Conservation (phyloP, 2,113 vertebrate genomes). For the Aegithalos caudatus region DNA sequence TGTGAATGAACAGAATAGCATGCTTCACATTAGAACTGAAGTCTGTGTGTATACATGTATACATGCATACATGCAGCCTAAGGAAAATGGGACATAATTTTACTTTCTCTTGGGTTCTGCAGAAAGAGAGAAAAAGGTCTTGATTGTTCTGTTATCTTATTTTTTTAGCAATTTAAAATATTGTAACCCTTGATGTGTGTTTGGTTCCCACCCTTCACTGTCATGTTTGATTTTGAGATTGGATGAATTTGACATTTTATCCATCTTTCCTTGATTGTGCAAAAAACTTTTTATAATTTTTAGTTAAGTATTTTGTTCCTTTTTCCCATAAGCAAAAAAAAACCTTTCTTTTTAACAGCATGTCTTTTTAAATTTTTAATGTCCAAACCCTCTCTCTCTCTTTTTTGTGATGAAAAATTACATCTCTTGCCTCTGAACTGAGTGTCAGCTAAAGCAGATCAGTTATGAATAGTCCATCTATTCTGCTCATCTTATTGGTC, state of each 20-base stretch:
- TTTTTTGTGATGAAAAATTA: neutral
- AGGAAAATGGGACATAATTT: neutral
- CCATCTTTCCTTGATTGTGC: neutral
- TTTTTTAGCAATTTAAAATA: neutral
- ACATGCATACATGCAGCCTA: neutral
- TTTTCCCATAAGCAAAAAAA: neutral
- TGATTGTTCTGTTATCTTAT: neutral
- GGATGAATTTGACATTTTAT: constrained; percentile 8
- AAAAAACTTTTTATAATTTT: constrained; percentile 19
- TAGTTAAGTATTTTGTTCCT: neutral
- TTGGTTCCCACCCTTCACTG: neutral
- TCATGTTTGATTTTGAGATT: constrained; percentile 27
- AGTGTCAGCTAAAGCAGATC: neutral
- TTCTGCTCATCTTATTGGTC: neutral
- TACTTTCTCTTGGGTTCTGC: neutral
- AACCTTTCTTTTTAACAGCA: neutral
- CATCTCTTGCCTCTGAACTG: neutral
- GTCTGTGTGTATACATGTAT: neutral
- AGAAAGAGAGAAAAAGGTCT: neutral
- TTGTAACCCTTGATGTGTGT: neutral
- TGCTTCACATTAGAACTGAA: neutral
- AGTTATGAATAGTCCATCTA: neutral
- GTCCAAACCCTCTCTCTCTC: neutral
- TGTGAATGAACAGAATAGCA: constrained; percentile 5
- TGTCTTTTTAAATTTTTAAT: neutral